Percentiles rank a stretch among this genome's conserved stretches.
Conservation (phyloP, 2,888 invertebrate genomes). For the Mellilla xanthometata region DNA sequence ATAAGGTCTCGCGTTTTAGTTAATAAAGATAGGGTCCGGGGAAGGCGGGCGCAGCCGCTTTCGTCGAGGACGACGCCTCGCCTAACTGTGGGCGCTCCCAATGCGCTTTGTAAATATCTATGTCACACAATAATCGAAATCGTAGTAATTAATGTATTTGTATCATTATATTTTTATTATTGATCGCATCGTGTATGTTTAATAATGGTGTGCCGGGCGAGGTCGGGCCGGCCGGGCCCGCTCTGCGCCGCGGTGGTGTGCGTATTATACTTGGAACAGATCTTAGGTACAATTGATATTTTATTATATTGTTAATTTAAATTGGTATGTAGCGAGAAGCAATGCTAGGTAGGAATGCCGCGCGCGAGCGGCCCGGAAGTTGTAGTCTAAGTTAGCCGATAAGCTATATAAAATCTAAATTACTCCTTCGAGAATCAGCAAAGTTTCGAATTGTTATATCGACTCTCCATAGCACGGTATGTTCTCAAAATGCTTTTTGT, state of each 20-base stretch:
- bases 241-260: constrained; percentile 60
- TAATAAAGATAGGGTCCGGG: constrained; percentile 69
- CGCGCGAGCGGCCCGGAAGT: constrained; percentile 66
- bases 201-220: constrained; percentile 60
- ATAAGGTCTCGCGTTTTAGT: constrained; percentile 70
- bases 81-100: constrained; percentile 72
- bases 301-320: constrained; percentile 82
- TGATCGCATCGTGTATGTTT: constrained; percentile 78
- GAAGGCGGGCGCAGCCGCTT: constrained; percentile 37
- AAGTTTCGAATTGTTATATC: constrained; percentile 76
- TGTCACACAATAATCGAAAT: constrained; percentile 82
- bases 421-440: constrained; percentile 81
- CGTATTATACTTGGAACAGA: constrained; percentile 76
- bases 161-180: constrained; percentile 83
- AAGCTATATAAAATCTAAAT: constrained; percentile 79
- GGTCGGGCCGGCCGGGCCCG: constrained; percentile 38
- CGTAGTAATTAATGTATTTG: constrained; percentile 80
- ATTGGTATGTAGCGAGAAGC: constrained; percentile 78
- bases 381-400: constrained; percentile 77
- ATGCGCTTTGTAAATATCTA: constrained; percentile 81
- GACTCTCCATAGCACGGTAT: constrained; percentile 79
- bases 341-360: constrained; percentile 72
- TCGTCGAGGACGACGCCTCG: constrained; percentile 65
- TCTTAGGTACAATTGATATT: constrained; percentile 83
- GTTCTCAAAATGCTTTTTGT: constrained; percentile 80